Evolutionary conservation across 1,140 invertebrate species (phyloP).

Genomic region (Lasioglossum baleicum): DNA sequence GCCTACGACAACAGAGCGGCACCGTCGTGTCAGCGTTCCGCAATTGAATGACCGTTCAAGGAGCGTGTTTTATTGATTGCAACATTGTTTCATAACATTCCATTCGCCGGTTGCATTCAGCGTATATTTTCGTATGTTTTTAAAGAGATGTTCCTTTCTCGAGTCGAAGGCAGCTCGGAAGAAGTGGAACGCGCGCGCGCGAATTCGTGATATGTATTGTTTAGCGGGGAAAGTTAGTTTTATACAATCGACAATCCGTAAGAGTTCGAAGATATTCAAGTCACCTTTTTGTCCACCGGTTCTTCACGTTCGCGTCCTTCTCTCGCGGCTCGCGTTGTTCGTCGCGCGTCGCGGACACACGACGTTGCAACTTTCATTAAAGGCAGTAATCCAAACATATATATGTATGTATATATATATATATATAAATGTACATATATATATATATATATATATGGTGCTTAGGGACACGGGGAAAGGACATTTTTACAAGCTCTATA

Average conservation of each 20-base stretch:
- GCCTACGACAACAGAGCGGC: no score
- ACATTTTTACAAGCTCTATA: constrained; percentile 39
- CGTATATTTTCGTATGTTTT: constrained; percentile 22
- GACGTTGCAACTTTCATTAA: constrained; percentile 19
- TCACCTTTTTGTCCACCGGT: neutral
- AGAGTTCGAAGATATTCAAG: neutral
- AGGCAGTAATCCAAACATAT: neutral
- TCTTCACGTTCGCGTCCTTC: neutral
- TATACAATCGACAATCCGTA: constrained; percentile 34
- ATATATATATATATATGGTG: constrained; percentile 20
- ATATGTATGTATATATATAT: no score
- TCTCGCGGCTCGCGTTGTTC: neutral
- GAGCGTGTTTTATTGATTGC: constrained; percentile 10
- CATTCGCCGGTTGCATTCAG: constrained; percentile 36
- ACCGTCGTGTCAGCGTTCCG: neutral
- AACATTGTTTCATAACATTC: constrained; percentile 34
- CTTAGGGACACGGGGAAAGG: constrained; percentile 22
- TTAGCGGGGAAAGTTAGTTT: neutral
- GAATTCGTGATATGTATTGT: neutral
- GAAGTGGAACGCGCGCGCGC: neutral
- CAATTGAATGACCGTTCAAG: neutral
- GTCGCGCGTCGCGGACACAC: neutral
- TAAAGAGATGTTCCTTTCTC: neutral
- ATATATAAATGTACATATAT: constrained; percentile 17
- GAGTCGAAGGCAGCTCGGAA: constrained; percentile 23